A percentile compares a stretch with the other conserved stretches of the same genome.
These are phyloP conservation scores for Epizoanthus ramosus DNA, from an alignment of 92 coral and sea anemone genomes.

Conservation along the genomic window DNA sequence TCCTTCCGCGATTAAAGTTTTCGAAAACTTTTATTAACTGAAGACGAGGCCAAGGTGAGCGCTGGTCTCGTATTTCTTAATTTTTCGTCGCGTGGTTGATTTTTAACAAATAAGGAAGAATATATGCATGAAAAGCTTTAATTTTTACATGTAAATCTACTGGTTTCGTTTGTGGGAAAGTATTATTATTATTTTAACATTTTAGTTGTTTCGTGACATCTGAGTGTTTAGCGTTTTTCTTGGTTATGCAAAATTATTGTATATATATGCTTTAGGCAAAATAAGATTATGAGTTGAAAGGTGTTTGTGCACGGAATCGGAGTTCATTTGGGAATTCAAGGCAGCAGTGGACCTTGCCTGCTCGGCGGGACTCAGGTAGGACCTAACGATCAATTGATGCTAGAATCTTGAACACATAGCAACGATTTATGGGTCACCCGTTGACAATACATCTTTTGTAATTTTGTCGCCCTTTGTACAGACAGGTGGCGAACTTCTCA, in stretches of 20 bases:
- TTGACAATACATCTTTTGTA: not conserved
- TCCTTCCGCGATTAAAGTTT: not conserved
- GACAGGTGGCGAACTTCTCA: not conserved
- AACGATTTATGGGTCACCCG: not conserved
- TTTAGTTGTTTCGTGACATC: not conserved
- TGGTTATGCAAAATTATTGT: not conserved
- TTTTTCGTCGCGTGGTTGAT: not conserved
- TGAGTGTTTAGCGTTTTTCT: not conserved
- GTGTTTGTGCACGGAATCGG: not conserved
- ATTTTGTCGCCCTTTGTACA: not conserved
- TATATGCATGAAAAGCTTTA: not conserved
- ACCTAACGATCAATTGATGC: too few relatives aligned
- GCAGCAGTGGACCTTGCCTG: not conserved
- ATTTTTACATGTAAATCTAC: not conserved
- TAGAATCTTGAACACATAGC: not conserved
- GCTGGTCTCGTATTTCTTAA: not conserved
- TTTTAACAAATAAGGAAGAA: not conserved
- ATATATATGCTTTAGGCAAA: not conserved
- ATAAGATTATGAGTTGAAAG: not conserved
- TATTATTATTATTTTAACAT: constrained; percentile 14
- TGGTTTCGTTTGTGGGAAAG: constrained; percentile 3
- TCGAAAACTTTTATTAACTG: not conserved
- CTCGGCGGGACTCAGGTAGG: not conserved
- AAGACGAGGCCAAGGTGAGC: constrained; percentile 8
- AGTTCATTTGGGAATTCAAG: not conserved